phyloP scores from a whole-genome alignment of 2,113 vertebrate species.

The Poecilia latipinna region DNA sequence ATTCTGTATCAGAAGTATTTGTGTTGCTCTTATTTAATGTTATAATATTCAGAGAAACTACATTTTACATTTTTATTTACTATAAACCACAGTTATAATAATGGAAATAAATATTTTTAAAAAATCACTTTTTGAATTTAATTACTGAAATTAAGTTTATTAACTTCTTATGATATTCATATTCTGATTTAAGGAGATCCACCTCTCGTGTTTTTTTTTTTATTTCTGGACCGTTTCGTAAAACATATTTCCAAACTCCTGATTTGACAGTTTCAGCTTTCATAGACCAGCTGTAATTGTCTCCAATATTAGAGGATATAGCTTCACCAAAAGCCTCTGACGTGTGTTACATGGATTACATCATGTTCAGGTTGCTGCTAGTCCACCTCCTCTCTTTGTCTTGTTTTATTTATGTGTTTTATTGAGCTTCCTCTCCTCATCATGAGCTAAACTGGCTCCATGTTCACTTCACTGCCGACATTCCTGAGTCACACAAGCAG shows the following conservation, averaged over 20 bases:
- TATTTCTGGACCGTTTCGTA: conserved; percentile 26
- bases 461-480: conserved; percentile 44
- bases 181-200: background rate
- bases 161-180: background rate
- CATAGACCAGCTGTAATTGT: conserved; percentile 27
- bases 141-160: background rate
- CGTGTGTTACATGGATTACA: conserved; percentile 21
- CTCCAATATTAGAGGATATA: conserved; percentile 36
- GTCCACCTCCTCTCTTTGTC: conserved; percentile 33
- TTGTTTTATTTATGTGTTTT: conserved; percentile 64
- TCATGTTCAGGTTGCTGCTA: conserved; percentile 32
- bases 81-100: no score
- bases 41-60: background rate
- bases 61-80: background rate
- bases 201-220: background rate
- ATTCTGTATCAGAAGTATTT: no score
- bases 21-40: background rate
- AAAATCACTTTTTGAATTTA: background rate
- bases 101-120: no score
- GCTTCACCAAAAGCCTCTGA: conserved; percentile 31
- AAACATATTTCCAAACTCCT: conserved; percentile 7
- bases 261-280: conserved; percentile 4
- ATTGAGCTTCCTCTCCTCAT: conserved; percentile 42
- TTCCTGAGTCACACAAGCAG: conserved; percentile 17
- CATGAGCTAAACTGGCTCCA: conserved; percentile 13